A percentile compares a stretch with the other conserved stretches of the same genome.
phyloP scores from a whole-genome alignment of 2,113 vertebrate species.

The Mormyrus iriodes region DNA sequence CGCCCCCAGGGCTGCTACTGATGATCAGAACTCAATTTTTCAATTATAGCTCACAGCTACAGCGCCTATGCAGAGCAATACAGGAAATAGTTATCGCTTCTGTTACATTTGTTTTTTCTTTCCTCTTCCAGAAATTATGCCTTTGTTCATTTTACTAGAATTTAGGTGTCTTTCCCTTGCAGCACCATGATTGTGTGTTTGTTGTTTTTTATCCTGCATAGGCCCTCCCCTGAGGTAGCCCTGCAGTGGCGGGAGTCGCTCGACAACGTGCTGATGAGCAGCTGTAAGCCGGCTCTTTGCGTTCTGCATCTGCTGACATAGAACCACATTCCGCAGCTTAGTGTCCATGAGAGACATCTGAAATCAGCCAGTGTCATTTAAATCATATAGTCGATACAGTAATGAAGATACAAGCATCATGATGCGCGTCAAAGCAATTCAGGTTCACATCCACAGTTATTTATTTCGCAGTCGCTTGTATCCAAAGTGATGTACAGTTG shows the following conservation, averaged over 20 bases:
- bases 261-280: constrained; percentile 79
- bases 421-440: not conserved
- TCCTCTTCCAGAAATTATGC: not conserved
- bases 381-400: not conserved
- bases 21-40: not conserved
- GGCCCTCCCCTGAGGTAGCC: constrained; percentile 72
- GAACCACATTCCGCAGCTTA: not conserved
- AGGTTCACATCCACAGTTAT: not conserved
- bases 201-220: constrained; percentile 41
- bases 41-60: not conserved
- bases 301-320: not conserved
- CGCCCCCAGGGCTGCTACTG: not conserved
- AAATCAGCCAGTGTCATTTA: not conserved
- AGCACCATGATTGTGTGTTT: constrained; percentile 1
- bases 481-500: not conserved
- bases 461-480: not conserved
- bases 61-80: not conserved
- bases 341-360: not conserved
- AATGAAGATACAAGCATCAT: not conserved
- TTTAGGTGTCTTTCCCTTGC: not conserved
- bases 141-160: not conserved
- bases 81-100: not conserved
- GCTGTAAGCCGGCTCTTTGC: constrained; percentile 65
- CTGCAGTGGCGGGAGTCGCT: constrained; percentile 84
- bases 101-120: not conserved